A percentile compares a stretch with the other conserved stretches of the same genome.
Conservation (phyloP, 2,888 invertebrate genomes). For the Alviniconcha strummeri region DNA sequence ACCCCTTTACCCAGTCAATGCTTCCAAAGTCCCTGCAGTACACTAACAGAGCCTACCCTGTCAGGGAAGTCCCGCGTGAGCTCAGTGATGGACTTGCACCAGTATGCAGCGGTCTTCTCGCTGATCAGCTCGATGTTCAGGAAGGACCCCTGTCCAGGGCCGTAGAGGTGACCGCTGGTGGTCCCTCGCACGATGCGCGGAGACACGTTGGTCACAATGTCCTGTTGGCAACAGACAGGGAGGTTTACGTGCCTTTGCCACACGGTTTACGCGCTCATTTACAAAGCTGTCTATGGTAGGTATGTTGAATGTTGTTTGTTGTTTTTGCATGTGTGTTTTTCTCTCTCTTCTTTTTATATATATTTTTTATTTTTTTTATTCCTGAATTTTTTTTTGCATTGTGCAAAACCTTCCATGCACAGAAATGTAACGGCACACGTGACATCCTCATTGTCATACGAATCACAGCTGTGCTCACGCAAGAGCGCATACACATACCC, state of each 20-base stretch:
- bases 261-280: not conserved
- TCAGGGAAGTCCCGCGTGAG: slow-evolving; percentile 93
- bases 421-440: too few species aligned
- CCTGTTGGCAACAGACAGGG: slow-evolving; percentile 77
- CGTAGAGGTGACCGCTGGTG: slow-evolving; percentile 92
- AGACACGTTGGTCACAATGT: slow-evolving; percentile 96
- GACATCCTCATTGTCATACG: too few species aligned
- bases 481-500: too few species aligned
- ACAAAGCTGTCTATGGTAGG: not conserved
- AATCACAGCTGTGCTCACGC: too few species aligned
- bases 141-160: slow-evolving; percentile 97
- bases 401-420: too few species aligned
- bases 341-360: not conserved
- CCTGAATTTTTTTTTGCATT: not conserved
- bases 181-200: slow-evolving; percentile 96
- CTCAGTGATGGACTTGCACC: slow-evolving; percentile 91
- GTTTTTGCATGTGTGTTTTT: not conserved
- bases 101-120: slow-evolving; percentile 95
- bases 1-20: too few species aligned
- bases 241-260: not conserved
- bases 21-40: too few species aligned
- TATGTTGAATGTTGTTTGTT: not conserved
- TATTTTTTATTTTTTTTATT: not conserved
- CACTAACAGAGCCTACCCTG: slow-evolving; percentile 78
- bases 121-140: slow-evolving; percentile 98